phyloP scores from a whole-genome alignment of 53 echinoderm and acorn worm species.

The Astropecten irregularis region DNA sequence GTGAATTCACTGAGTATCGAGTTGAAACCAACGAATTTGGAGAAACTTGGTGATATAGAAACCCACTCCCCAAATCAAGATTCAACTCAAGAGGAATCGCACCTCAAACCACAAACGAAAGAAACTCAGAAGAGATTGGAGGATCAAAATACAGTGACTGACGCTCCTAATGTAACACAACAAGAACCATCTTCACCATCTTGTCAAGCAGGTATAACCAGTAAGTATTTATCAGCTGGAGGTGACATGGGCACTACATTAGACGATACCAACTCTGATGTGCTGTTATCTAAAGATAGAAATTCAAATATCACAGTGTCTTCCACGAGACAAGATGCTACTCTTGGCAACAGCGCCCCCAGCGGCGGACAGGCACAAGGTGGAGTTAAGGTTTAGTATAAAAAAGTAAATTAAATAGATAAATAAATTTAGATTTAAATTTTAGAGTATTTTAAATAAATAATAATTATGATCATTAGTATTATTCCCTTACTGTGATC shows the following conservation, averaged over 20 bases:
- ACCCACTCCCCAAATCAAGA: not conserved
- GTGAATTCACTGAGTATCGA: conserved; percentile 7
- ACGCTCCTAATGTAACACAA: not conserved
- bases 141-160: not conserved
- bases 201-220: not conserved
- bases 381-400: conserved; percentile 6
- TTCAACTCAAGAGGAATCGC: not conserved
- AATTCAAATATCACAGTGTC: conserved; percentile 44
- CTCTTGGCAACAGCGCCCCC: conserved; percentile 28
- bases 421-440: no score
- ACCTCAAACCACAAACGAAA: not conserved
- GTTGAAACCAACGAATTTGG: conserved; percentile 9
- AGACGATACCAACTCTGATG: conserved; percentile 1
- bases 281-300: not conserved
- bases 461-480: no score
- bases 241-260: not conserved
- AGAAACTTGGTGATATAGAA: not conserved
- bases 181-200: not conserved
- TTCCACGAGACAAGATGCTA: conserved; percentile 27
- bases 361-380: conserved; percentile 10
- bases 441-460: no score
- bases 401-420: no score
- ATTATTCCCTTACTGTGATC: no score
- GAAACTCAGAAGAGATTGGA: not conserved
- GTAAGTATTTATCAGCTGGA: not conserved